Evolutionary conservation across 2,113 vertebrate species (phyloP).

Genomic region (Etheostoma cragini): DNA sequence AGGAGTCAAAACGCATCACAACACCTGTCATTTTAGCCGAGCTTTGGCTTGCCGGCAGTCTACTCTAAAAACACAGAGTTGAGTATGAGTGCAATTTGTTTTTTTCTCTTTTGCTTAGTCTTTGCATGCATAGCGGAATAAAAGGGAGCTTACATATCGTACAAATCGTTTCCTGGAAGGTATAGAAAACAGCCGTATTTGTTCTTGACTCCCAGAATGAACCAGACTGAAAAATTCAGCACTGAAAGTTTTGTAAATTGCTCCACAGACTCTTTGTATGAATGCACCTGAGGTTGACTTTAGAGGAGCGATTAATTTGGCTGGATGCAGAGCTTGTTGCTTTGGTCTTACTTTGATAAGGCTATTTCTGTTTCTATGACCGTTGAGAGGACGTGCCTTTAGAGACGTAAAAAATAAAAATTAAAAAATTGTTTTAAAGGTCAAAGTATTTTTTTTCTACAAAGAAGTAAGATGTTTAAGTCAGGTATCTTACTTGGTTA

Average conservation of each 20-base stretch:
- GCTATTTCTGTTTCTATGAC: constrained; percentile 13
- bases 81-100: background rate
- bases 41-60: background rate
- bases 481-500: background rate
- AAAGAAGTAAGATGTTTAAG: background rate
- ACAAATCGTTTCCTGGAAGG: constrained; percentile 23
- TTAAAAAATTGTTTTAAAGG: background rate
- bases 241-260: constrained; percentile 32
- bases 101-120: background rate
- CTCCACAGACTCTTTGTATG: constrained; percentile 13
- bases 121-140: background rate
- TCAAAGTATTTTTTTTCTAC: background rate
- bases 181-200: constrained; percentile 8
- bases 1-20: constrained; percentile 43
- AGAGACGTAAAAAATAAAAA: background rate
- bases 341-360: constrained; percentile 17
- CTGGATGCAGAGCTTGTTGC: background rate
- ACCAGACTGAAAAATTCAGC: constrained; percentile 2
- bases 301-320: background rate
- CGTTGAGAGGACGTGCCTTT: background rate
- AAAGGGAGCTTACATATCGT: background rate
- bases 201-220: constrained; percentile 18
- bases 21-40: constrained; percentile 25
- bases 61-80: background rate
- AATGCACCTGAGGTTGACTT: constrained; percentile 2